Base-by-base conservation (phyloP, 2,797 vertebrate species). In the Gymnopithys bicolor region DNA sequence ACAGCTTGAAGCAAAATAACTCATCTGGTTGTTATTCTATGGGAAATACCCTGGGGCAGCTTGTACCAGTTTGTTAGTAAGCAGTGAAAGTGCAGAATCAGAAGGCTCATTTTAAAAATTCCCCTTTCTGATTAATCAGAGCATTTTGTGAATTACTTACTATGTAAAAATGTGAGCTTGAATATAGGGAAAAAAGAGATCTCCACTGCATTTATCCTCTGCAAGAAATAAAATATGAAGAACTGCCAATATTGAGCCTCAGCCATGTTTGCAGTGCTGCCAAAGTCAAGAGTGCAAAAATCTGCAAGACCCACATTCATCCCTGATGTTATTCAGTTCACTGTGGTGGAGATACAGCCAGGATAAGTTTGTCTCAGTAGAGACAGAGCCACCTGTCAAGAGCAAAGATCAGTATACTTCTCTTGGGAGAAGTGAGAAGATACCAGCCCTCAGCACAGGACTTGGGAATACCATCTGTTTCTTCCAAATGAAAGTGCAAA, bases 1-100 rank as follows among this genome's bases (percentile, higher is more conserved):
- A 58, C 23, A 84, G 86, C 89, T 80, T 33, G 35, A 70, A 87
- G 92, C 74, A 82, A 94, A 97, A 90, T 51, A 95, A 87, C 35
- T 89, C 70, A 45, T 90, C 56, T 22, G 18, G 55, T 68, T 85
- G 24, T 80, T 56, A 68, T 58, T 81, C 67, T n/a, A 11, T 73
- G 39, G 37, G 56, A 93, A 91, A 71, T 66, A 71, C 35, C 85
- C 87, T 48, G 41, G 37, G 68, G 82, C 73, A 87, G 27, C 39
- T 30, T 9, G 35, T 85, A 71, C 48, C 59, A 56, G 56, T 90
- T 95, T 88, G 78, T 91, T 95, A 82, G 92, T 66, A 91, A 84
- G 73, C 66, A 60, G 32, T 58, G 82, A 79, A 90, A 79, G 4
- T n/a, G n/a, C 46, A 60, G 37, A 87, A 81, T 91, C 39, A 48